Evolutionary conservation across 2,888 invertebrate genomes (phyloP).

Genomic region (Vandiemenella viatica): DNA sequence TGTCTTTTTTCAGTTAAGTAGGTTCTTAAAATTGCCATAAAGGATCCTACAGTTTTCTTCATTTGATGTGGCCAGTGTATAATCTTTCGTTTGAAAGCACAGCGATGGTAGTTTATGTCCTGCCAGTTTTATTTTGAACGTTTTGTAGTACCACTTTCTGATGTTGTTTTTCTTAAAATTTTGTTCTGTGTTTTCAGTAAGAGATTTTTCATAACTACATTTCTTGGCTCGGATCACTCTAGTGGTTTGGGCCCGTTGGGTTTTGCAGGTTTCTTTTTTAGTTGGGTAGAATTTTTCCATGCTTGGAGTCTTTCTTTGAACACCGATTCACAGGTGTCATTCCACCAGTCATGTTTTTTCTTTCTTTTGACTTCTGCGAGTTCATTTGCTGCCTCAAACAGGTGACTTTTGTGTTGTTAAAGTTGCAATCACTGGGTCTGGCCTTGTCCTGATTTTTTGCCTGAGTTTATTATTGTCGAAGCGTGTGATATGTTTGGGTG

Average conservation of each 20-base stretch:
- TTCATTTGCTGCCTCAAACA: too few relatives aligned
- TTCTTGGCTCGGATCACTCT: not conserved
- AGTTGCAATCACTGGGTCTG: too few relatives aligned
- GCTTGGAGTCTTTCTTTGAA: too few relatives aligned
- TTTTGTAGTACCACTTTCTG: not conserved
- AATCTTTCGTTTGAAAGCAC: not conserved
- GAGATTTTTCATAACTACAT: too few relatives aligned
- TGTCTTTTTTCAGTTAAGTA: not conserved
- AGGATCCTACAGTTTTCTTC: not conserved
- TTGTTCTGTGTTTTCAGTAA: too few relatives aligned
- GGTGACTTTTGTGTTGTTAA: too few relatives aligned
- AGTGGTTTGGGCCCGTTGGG: not conserved
- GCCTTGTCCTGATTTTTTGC: too few relatives aligned
- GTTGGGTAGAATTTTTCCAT: too few relatives aligned
- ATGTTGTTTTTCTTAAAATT: not conserved
- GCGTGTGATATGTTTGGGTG: too few relatives aligned
- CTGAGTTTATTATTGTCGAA: too few relatives aligned
- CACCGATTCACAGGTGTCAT: not conserved
- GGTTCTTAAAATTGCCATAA: not conserved
- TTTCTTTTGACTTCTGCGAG: not conserved
- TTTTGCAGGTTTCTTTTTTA: not conserved
- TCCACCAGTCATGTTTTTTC: not conserved
- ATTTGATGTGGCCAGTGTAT: not conserved
- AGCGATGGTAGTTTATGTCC: not conserved
- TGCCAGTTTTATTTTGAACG: not conserved